Conservation (phyloP, 2,888 invertebrate genomes). For the Apoda limacodes region DNA sequence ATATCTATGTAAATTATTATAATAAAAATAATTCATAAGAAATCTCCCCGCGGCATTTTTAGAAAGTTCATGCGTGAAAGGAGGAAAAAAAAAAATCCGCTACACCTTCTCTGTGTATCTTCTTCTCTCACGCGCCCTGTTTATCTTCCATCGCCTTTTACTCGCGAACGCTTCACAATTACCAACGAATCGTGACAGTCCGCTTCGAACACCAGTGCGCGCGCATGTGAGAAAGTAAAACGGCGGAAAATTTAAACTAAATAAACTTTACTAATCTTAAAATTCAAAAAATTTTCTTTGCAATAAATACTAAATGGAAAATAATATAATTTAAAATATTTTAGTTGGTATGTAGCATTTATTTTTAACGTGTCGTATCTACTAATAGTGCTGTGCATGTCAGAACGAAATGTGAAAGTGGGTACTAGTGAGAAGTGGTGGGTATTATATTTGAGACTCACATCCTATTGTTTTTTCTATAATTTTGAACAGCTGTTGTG, state of each 20-base stretch:
- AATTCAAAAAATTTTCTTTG: slow-evolving; percentile 4
- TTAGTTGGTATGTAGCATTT: no score
- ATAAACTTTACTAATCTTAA: slow-evolving; percentile 21
- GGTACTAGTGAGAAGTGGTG: neutral
- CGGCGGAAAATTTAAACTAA: slow-evolving; percentile 27
- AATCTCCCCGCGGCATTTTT: slow-evolving; percentile 48
- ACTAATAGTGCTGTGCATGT: no score
- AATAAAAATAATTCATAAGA: slow-evolving; percentile 32
- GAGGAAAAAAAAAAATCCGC: slow-evolving; percentile 60
- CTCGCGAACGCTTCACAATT: slow-evolving; percentile 37
- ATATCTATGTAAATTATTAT: slow-evolving; percentile 6
- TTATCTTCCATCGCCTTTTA: slow-evolving; percentile 31
- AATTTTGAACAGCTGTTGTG: neutral
- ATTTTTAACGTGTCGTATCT: no score
- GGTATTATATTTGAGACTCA: neutral
- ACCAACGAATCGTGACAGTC: slow-evolving; percentile 42
- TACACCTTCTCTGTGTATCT: slow-evolving; percentile 39
- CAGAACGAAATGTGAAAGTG: neutral
- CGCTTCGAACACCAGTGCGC: slow-evolving; percentile 33
- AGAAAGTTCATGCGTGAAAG: slow-evolving; percentile 66
- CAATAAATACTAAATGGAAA: slow-evolving; percentile 8
- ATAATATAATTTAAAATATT: no score
- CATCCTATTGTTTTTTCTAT: neutral
- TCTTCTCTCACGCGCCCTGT: slow-evolving; percentile 25
- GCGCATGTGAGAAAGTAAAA: slow-evolving; percentile 34